A percentile compares a stretch with the other conserved stretches of the same genome.
These are phyloP conservation scores for Phylloscopus whistleri DNA, from an alignment of 2,113 vertebrate species.

Conservation along the genomic window DNA sequence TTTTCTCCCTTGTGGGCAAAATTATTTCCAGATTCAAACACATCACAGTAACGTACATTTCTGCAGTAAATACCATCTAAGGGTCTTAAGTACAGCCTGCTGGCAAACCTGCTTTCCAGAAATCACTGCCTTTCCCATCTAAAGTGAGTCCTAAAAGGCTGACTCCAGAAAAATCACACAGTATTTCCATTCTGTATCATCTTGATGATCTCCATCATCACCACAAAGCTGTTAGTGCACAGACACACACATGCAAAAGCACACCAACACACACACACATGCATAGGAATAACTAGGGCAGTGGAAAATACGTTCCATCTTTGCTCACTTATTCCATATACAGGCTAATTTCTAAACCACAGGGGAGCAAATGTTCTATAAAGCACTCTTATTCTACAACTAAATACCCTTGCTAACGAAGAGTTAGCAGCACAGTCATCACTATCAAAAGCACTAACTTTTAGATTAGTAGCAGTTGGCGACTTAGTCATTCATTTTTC, in stretches of 20 bases:
- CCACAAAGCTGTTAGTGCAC: slow-evolving; percentile 23
- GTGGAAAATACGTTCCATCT: slow-evolving; percentile 24
- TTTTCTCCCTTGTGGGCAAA: slow-evolving; percentile 27
- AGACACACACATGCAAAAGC: slow-evolving; percentile 15
- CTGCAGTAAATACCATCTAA: slow-evolving; percentile 33
- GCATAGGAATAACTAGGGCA: slow-evolving; percentile 9
- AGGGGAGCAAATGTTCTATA: slow-evolving; percentile 45
- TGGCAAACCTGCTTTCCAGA: slow-evolving; percentile 47
- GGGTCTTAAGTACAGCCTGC: slow-evolving; percentile 24
- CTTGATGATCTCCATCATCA: slow-evolving; percentile 55
- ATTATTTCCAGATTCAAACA: slow-evolving; percentile 47
- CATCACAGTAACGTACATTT: background rate
- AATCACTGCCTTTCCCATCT: slow-evolving; percentile 5
- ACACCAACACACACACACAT: background rate
- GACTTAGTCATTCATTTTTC: slow-evolving; percentile 70
- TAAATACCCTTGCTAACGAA: slow-evolving; percentile 40
- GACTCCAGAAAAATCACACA: slow-evolving; percentile 46
- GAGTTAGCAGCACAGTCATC: slow-evolving; percentile 50
- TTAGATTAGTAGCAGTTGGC: slow-evolving; percentile 69
- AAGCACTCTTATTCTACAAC: slow-evolving; percentile 50
- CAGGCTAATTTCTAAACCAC: slow-evolving; percentile 50
- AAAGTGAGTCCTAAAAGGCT: slow-evolving; percentile 12
- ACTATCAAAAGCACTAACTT: slow-evolving; percentile 66
- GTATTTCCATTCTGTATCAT: slow-evolving; percentile 53
- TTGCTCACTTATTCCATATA: slow-evolving; percentile 53